phyloP scores from a whole-genome alignment of 2,888 invertebrate genomes.

The Stenotaenia linearis region DNA sequence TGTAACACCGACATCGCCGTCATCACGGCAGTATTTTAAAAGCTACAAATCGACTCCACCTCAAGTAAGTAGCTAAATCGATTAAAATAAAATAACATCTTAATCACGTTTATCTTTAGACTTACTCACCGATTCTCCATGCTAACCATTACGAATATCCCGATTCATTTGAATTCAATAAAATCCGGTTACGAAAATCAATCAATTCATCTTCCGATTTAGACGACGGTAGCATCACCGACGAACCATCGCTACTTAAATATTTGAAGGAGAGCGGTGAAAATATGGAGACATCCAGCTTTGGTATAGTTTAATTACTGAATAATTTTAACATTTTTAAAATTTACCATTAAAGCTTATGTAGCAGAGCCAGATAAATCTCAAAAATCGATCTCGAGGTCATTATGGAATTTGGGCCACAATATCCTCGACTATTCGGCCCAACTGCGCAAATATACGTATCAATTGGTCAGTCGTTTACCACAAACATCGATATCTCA shows the following conservation, averaged over 20 bases:
- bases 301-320: neutral
- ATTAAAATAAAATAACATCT: no score
- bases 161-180: neutral
- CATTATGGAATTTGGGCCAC: conserved; percentile 21
- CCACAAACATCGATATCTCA: conserved; percentile 30
- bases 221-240: conserved; percentile 28
- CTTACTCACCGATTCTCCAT: neutral
- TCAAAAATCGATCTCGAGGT: neutral
- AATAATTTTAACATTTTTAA: no score
- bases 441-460: conserved; percentile 27
- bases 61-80: neutral
- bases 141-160: neutral
- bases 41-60: neutral
- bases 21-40: neutral
- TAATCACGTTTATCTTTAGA: neutral
- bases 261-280: neutral
- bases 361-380: neutral
- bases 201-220: neutral
- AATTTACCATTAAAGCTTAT: no score
- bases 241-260: conserved; percentile 28
- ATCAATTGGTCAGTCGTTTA: conserved; percentile 32
- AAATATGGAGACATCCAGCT: neutral
- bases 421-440: neutral
- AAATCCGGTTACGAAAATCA: neutral
- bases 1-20: neutral